A percentile compares a stretch with the other conserved stretches of the same genome.
Conservation (phyloP, 2,113 vertebrate genomes). For the Uria aalge region DNA sequence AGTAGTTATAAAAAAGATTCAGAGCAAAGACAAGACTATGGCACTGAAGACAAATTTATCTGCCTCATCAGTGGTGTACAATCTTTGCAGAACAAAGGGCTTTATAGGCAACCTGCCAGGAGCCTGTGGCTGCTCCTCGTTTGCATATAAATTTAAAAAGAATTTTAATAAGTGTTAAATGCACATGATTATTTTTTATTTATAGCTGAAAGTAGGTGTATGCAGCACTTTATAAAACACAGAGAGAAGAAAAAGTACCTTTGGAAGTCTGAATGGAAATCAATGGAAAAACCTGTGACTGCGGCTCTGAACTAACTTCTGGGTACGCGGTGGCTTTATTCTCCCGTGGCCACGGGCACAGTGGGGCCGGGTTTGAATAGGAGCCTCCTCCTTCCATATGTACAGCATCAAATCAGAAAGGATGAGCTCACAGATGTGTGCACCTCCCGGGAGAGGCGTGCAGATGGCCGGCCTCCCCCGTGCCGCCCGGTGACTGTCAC, state of each 20-base stretch:
- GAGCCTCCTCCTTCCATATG: not conserved
- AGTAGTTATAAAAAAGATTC: slow-evolving; percentile 55
- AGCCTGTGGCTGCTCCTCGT: slow-evolving; percentile 59
- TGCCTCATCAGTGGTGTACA: slow-evolving; percentile 50
- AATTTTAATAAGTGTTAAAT: slow-evolving; percentile 66
- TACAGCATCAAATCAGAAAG: not conserved
- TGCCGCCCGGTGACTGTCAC: not conserved
- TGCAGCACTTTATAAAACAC: not conserved
- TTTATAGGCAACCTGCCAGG: slow-evolving; percentile 60
- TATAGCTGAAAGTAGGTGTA: slow-evolving; percentile 55
- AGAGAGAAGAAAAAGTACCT: slow-evolving; percentile 9
- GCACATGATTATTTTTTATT: slow-evolving; percentile 60
- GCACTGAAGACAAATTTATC: slow-evolving; percentile 68
- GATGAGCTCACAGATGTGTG: not conserved
- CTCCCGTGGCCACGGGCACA: not conserved
- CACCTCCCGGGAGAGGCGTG: not conserved
- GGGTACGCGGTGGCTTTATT: not conserved
- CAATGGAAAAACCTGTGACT: not conserved
- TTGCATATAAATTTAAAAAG: slow-evolving; percentile 69
- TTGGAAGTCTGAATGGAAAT: slow-evolving; percentile 18
- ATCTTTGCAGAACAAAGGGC: slow-evolving; percentile 51
- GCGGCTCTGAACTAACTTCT: not conserved
- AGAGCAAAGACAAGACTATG: slow-evolving; percentile 56
- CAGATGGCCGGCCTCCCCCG: not conserved
- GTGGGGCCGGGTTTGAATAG: not conserved